Evolutionary conservation across 2,797 vertebrate species (phyloP).

Genomic region (Picus viridis): DNA sequence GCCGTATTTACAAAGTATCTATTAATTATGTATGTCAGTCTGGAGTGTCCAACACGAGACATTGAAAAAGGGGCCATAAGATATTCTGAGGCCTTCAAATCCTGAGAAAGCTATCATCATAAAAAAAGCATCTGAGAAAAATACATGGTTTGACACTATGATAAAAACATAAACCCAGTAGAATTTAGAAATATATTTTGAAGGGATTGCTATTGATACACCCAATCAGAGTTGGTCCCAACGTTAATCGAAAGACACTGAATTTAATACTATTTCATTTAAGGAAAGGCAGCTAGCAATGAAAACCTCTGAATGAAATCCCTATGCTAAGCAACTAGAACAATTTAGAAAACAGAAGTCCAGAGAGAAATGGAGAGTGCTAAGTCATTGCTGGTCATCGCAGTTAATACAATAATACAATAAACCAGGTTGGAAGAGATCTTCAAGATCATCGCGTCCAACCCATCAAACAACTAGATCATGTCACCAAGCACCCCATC

Average conservation of each 20-base stretch:
- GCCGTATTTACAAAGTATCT: neutral
- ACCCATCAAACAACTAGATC: too few species aligned
- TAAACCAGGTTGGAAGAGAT: too few species aligned
- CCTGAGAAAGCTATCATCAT: neutral
- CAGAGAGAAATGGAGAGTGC: neutral
- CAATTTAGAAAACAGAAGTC: constrained; percentile 45
- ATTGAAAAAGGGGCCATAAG: neutral
- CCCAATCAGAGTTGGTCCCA: neutral
- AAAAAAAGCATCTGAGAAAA: neutral
- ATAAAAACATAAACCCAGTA: neutral
- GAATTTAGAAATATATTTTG: neutral
- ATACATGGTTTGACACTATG: neutral
- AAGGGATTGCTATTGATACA: neutral
- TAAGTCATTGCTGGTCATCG: constrained; percentile 13
- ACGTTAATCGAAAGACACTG: neutral
- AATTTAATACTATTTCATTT: neutral
- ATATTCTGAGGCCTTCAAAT: neutral
- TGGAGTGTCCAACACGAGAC: neutral
- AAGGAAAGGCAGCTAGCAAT: neutral
- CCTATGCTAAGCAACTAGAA: constrained; percentile 47
- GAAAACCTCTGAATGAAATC: constrained; percentile 55
- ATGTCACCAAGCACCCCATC: too few species aligned
- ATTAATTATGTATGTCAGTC: neutral
- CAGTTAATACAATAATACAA: too few species aligned
- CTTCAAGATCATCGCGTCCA: too few species aligned